Evolutionary conservation across 2,797 vertebrate species (phyloP).

Genomic region (Chloroceryle inda): DNA sequence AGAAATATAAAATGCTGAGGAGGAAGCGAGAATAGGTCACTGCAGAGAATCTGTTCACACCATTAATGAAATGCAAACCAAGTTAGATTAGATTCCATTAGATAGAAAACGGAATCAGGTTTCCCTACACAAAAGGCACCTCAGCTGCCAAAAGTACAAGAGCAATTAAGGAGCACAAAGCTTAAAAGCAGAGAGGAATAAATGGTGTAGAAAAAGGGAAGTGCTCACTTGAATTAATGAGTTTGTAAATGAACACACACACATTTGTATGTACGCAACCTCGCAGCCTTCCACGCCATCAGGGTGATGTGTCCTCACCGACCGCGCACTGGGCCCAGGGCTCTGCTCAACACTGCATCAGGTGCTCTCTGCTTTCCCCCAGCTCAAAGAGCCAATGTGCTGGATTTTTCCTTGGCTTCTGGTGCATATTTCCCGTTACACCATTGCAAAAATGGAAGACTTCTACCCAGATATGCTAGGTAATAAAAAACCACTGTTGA

Average conservation of each 20-base stretch:
- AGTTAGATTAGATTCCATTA: neutral
- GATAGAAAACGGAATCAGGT: neutral
- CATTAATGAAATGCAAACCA: conserved; percentile 19
- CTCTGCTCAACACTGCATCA: fast-evolving
- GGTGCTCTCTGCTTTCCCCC: neutral
- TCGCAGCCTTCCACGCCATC: fast-evolving
- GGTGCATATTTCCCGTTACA: neutral
- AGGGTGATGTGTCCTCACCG: neutral
- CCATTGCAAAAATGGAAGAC: neutral
- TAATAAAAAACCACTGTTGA: neutral
- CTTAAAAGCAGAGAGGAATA: conserved; percentile 59
- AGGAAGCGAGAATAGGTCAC: neutral
- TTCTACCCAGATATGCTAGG: neutral
- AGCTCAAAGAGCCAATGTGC: neutral
- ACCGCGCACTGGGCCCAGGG: neutral
- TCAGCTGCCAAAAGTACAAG: conserved; percentile 66
- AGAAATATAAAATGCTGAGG: neutral
- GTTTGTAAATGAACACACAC: conserved; percentile 21
- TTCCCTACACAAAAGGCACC: conserved; percentile 48
- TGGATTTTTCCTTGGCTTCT: neutral
- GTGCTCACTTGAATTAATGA: conserved; percentile 59
- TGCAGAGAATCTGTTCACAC: neutral
- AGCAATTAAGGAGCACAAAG: conserved; percentile 68
- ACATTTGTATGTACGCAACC: neutral
- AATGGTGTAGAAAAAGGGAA: conserved; percentile 45